Base-by-base conservation (phyloP, 2,888 invertebrate species). In the Hesperia comma region DNA sequence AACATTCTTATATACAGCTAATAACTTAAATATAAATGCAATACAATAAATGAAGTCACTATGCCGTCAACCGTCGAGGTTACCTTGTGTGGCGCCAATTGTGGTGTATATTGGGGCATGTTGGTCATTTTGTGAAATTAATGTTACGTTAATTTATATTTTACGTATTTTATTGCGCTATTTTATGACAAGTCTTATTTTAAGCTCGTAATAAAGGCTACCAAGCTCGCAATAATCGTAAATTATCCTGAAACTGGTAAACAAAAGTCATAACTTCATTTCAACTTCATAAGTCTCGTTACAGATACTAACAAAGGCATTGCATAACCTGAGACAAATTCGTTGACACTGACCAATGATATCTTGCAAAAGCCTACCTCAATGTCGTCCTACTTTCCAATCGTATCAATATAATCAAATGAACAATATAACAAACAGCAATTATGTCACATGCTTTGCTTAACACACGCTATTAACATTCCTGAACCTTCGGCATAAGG, bases 301-400 rank as follows among this genome's bases (percentile, higher is more conserved):
- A 58, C 46, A 46, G n/a, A 8, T 46, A 7, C 5, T 53, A 26
- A 63, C 56, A 61, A 70, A 60, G 40, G 51, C 67, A 60, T 87
- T 88, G 81, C 84, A 80, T 83, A 87, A 87, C 69, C 82, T 86
- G 86, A 82, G 82, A 85, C 87, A 85, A 89, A 91, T 90, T 86
- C 85, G 86, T 87, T 90, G 90, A 86, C 91, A 90, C 86, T 88
- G 90, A 85, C 87, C 89, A 87, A 80, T 74, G 79, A 77, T 81
- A 85, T 80, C 82, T 90, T 89, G 85, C 89, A 90, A 90, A 84
- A 87, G 86, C 85, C 86, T 84, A 84, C 81, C 79, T 91, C 91
- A 92, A 91, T 90, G 91, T 81, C 87, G 91, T 83, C 89, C 92
- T 80, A 92, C 92, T 92, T 92, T 92, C 89, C 84, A 86, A 84